A percentile compares a stretch with the other conserved stretches of the same genome.
phyloP scores from a whole-genome alignment of 1,140 invertebrate genomes.

The Cyclina sinensis region DNA sequence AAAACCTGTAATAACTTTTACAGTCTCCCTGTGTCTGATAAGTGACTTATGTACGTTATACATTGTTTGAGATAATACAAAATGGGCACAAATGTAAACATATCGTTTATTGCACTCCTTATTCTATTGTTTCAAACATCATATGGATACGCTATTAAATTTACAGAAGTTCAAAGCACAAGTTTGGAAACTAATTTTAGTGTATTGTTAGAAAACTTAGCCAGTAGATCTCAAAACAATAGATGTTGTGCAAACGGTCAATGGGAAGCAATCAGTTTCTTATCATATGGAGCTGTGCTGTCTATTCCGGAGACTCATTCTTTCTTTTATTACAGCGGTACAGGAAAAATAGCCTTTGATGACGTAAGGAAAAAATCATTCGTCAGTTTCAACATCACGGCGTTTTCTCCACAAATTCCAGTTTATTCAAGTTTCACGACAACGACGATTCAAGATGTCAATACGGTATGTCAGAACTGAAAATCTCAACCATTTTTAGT shows the following conservation, averaged over 20 bases:
- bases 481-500: no score
- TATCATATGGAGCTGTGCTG: not conserved
- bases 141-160: not conserved
- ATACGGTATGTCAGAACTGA: not conserved
- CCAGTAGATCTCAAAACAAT: not conserved
- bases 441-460: not conserved
- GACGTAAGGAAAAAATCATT: not conserved
- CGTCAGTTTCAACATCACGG: not conserved
- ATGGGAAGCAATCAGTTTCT: not conserved
- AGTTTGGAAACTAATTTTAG: not conserved
- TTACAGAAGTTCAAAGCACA: not conserved
- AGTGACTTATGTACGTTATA: no score
- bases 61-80: no score
- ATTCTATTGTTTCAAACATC: not conserved
- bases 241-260: not conserved
- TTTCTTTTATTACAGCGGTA: slow-evolving; percentile 4
- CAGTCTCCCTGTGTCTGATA: no score
- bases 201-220: not conserved
- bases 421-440: not conserved
- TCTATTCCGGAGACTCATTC: not conserved
- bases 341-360: not conserved
- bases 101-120: no score
- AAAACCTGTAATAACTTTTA: no score
- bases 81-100: no score
- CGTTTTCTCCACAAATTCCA: not conserved